A percentile compares a stretch with the other conserved stretches of the same genome.
These are phyloP conservation scores for Apamea monoglypha DNA, from an alignment of 2,888 invertebrate species.

Conservation along the genomic window DNA sequence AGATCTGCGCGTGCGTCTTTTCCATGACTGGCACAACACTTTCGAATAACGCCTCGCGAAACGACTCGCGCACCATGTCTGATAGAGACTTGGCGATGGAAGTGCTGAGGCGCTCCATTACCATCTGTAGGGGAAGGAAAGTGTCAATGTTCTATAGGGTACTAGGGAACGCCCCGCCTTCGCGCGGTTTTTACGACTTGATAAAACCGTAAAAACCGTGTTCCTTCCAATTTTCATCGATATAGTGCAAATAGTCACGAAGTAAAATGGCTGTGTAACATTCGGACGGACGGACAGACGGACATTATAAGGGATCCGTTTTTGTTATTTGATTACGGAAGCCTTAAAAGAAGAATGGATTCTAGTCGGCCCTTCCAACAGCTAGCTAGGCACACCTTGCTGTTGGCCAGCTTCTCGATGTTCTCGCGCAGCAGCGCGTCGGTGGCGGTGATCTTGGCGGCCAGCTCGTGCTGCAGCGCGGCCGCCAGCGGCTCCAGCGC, in stretches of 20 bases:
- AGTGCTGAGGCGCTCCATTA: constrained; percentile 93
- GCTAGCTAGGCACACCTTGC: constrained; percentile 90
- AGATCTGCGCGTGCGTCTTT: constrained; percentile 95
- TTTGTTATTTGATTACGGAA: not conserved
- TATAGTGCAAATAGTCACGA: not conserved
- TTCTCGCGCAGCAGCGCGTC: constrained; percentile 95
- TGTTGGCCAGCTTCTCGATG: constrained; percentile 94
- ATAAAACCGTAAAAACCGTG: too few relatives aligned
- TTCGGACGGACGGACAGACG: not conserved
- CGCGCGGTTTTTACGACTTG: not conserved
- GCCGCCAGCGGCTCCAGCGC: constrained; percentile 93
- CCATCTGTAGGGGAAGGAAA: constrained; percentile 79
- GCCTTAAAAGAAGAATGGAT: not conserved
- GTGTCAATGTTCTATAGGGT: not conserved
- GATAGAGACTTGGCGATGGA: constrained; percentile 93
- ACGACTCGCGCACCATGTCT: constrained; percentile 93
- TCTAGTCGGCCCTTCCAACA: too few relatives aligned
- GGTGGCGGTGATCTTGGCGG: constrained; percentile 93
- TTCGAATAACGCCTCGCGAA: constrained; percentile 94
- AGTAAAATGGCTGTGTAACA: not conserved
- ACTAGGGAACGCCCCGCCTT: not conserved
- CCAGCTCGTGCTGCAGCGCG: constrained; percentile 93
- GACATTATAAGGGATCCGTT: not conserved
- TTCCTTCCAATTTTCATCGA: not conserved
- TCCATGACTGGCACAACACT: constrained; percentile 96